phyloP scores from a whole-genome alignment of 2,888 invertebrate species.

The Agrotis ipsilon region DNA sequence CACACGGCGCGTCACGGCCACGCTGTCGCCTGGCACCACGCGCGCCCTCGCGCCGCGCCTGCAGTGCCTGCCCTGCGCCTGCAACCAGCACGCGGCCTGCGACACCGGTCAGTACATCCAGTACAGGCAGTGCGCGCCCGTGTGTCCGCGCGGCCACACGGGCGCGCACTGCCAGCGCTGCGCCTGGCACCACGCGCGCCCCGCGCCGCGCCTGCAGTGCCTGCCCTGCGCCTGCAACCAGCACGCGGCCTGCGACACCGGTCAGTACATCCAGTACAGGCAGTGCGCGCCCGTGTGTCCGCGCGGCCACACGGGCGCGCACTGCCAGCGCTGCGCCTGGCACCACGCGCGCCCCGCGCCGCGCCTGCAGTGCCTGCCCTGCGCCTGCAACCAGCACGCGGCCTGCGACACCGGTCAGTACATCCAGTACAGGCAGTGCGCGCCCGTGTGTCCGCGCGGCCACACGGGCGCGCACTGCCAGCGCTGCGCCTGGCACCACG shows the following conservation, averaged over 20 bases:
- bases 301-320: slow-evolving; percentile 93
- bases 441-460: slow-evolving; percentile 95
- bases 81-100: slow-evolving; percentile 97
- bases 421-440: too few relatives aligned
- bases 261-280: slow-evolving; percentile 68
- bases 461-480: slow-evolving; percentile 96
- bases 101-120: slow-evolving; percentile 89
- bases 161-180: slow-evolving; percentile 96
- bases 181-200: slow-evolving; percentile 85
- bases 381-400: slow-evolving; percentile 97
- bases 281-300: too few relatives aligned
- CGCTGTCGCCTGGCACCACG: slow-evolving; percentile 92
- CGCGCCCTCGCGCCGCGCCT: slow-evolving; percentile 90
- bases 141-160: slow-evolving; percentile 95
- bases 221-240: slow-evolving; percentile 97
- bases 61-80: slow-evolving; percentile 96
- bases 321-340: slow-evolving; percentile 95
- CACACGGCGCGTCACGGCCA: slow-evolving; percentile 95
- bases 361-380: slow-evolving; percentile 93
- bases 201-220: slow-evolving; percentile 93
- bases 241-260: slow-evolving; percentile 95
- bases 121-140: too few relatives aligned
- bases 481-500: slow-evolving; percentile 92
- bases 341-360: slow-evolving; percentile 91
- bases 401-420: slow-evolving; percentile 93